Evolutionary conservation across 1,140 invertebrate genomes (phyloP), one percentile per base, ranked within the genome.

Genomic region (Drosophila leontia): DNA sequence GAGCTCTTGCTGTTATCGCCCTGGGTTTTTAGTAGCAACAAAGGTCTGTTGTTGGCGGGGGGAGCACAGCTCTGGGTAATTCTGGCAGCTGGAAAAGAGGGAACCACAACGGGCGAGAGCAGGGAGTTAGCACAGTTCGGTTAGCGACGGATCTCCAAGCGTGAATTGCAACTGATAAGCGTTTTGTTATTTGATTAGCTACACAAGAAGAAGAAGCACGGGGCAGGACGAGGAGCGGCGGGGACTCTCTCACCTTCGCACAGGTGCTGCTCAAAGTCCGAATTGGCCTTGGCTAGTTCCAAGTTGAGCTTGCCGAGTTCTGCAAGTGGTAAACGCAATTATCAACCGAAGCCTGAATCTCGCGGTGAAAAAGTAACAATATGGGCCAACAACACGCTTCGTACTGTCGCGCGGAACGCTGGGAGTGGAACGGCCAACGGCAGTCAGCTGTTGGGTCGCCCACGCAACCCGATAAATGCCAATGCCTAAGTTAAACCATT

Each of bases 231-330:
- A n/a, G 53, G 53, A 56, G 53, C 26, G 29, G 39, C 11, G 23
- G 42, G 56, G 39, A 34, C 42, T 19, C 60, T 19, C 58, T 81
- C 63, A 92, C 91, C 91, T 92, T 92, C 91, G 41, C 87, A 92
- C 72, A 92, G 75, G 83, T 92, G 91, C 60, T 92, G 91, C 56
- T 92, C 82, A 59, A 92, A 92, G 55, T 92, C 91, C 41, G 86
- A 77, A 60, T 92, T 92, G 13, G 84, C 84, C 77, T 90, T 82
- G 41, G 90, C 85, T 65, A 92, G 67, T 63, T 91, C 88, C 77
- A 91, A 80, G 47, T 91, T 85, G 23, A 92, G 61, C 88, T 92
- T 92, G 32, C 82, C 82, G 45, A 92, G 71, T 63, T 92, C 91
- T 92, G 82, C 44, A 92, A 91, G 37, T 56, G 53, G 34, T 35